Percentiles rank a stretch among this genome's conserved stretches.
Conservation (phyloP, 2,797 vertebrate genomes). For the Galaxias olidus region DNA sequence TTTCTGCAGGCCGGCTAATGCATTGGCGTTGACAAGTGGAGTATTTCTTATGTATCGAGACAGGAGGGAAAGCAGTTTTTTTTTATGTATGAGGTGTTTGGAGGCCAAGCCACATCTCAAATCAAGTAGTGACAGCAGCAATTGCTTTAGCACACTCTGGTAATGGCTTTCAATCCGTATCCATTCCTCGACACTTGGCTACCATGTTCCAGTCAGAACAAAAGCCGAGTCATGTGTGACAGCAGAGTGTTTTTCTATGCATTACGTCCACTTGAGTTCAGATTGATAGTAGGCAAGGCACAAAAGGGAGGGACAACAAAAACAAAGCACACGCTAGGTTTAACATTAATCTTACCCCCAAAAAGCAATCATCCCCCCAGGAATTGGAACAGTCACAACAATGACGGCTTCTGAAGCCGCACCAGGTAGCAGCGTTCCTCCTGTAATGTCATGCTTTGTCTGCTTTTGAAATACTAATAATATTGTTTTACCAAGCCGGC, state of each 20-base stretch:
- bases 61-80: constrained; percentile 40
- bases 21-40: constrained; percentile 45
- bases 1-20: constrained; percentile 42
- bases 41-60: constrained; percentile 50
- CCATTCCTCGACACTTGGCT: constrained; percentile 49
- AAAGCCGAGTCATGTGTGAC: constrained; percentile 51
- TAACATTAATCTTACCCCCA: constrained; percentile 23
- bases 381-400: constrained; percentile 27
- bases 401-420: background rate
- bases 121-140: constrained; percentile 63
- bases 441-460: constrained; percentile 31
- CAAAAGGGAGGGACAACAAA: constrained; percentile 36
- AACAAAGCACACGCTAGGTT: constrained; percentile 18
- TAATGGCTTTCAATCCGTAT: constrained; percentile 71
- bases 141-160: constrained; percentile 59
- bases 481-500: constrained; percentile 50
- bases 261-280: constrained; percentile 52
- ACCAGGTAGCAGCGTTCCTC: constrained; percentile 11
- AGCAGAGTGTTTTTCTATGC: constrained; percentile 33
- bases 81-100: constrained; percentile 43
- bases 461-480: constrained; percentile 39
- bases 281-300: constrained; percentile 28
- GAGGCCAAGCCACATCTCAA: constrained; percentile 55
- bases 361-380: constrained; percentile 42
- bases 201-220: constrained; percentile 42